Conservation (phyloP, 2,113 vertebrate genomes). For the Trogon melanurus region DNA sequence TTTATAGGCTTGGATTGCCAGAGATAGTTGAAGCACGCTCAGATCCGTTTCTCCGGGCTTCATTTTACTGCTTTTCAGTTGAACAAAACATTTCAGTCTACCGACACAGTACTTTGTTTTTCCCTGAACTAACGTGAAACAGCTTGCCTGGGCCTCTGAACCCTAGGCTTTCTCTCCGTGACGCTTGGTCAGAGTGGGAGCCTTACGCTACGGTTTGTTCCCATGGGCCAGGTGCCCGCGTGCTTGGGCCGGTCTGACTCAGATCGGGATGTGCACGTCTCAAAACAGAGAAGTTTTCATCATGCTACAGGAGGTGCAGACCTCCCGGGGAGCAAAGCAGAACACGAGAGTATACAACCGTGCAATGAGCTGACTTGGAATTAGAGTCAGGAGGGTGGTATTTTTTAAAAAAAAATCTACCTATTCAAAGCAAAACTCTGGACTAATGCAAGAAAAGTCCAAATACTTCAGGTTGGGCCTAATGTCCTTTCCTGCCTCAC, state of each 20-base stretch:
- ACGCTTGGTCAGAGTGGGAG: background rate
- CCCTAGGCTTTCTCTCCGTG: background rate
- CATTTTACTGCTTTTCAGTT: background rate
- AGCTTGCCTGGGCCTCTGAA: background rate
- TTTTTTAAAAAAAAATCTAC: background rate
- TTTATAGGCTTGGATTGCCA: background rate
- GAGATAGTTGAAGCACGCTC: background rate
- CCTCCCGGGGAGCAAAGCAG: background rate
- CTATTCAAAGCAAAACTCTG: background rate
- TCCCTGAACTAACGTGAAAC: background rate
- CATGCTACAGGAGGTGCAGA: background rate
- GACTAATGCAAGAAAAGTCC: background rate
- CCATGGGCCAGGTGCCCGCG: background rate
- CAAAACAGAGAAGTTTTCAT: background rate
- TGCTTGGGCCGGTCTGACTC: background rate
- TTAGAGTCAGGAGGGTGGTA: background rate
- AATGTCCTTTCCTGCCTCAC: background rate
- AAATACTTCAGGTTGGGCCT: background rate
- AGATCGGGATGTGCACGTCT: rapidly evolving
- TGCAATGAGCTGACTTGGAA: background rate
- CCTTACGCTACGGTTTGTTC: background rate
- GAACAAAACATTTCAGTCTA: background rate
- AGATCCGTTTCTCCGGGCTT: background rate
- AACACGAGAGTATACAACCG: background rate
- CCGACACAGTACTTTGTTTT: background rate